These are phyloP conservation scores for Halichoerus grypus DNA, from an alignment of 2,113 vertebrate genomes.

Conservation along the genomic window DNA sequence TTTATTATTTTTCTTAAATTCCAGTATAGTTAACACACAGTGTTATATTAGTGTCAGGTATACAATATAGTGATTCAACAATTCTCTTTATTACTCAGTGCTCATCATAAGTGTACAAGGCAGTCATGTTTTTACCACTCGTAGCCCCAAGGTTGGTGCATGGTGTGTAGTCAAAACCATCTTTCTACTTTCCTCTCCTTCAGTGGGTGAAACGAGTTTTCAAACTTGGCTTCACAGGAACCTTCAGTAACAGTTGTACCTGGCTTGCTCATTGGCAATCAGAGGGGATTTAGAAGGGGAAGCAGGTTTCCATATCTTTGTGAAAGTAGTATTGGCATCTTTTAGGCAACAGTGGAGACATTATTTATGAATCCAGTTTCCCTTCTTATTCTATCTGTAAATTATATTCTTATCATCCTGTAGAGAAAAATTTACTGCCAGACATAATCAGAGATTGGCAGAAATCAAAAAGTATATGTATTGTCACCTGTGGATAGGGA, in stretches of 20 bases:
- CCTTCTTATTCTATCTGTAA: conserved; percentile 52
- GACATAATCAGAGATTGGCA: conserved; percentile 34
- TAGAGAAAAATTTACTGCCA: conserved; percentile 25
- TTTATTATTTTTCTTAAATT: not conserved
- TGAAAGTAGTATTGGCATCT: not conserved
- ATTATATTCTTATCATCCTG: conserved; percentile 44
- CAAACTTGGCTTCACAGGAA: not conserved
- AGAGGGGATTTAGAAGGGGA: not conserved
- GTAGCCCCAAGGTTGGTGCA: not conserved
- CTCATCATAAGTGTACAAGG: not conserved
- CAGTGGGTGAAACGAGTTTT: not conserved
- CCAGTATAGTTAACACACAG: not conserved
- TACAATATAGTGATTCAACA: not conserved
- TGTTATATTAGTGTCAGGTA: not conserved
- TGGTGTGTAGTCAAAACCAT: not conserved
- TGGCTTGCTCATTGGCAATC: not conserved
- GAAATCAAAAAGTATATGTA: not conserved
- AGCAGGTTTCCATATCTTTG: not conserved
- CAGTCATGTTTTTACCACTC: not conserved
- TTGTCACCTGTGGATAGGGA: not conserved
- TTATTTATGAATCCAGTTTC: conserved; percentile 63
- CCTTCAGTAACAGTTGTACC: too few relatives aligned
- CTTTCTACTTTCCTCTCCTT: not conserved
- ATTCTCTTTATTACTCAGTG: not conserved
- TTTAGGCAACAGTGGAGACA: not conserved